Conservation (phyloP, 2,113 vertebrate species). For the Macrotus californicus region DNA sequence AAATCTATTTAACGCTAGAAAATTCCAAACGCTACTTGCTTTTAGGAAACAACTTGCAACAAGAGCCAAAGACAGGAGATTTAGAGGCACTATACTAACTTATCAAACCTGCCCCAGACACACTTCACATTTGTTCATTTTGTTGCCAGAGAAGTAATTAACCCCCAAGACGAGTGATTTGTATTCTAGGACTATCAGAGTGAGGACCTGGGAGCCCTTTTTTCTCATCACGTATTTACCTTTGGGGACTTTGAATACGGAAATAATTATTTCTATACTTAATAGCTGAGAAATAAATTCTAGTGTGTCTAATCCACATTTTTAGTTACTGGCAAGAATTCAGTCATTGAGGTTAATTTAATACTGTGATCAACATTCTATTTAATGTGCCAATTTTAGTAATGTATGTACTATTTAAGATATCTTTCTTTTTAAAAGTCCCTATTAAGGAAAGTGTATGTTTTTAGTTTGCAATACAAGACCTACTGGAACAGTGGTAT, state of each 20-base stretch:
- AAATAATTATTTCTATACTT: constrained; percentile 46
- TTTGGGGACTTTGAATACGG: constrained; percentile 1
- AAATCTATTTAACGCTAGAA: background rate
- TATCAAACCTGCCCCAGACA: background rate
- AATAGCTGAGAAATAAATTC: constrained; percentile 28
- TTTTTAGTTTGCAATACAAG: background rate
- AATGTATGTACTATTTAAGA: constrained; percentile 17
- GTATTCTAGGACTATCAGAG: background rate
- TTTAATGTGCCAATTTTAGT: constrained; percentile 11
- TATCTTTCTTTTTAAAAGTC: background rate
- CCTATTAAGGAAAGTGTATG: background rate
- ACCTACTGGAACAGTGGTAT: background rate
- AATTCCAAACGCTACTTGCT: background rate
- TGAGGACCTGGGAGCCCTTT: background rate
- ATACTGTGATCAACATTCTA: constrained; percentile 36
- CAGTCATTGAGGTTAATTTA: constrained; percentile 38
- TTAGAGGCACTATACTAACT: background rate
- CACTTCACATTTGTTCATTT: background rate
- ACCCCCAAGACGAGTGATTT: background rate
- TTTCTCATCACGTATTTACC: background rate
- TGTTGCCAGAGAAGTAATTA: constrained; percentile 18
- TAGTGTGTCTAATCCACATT: background rate
- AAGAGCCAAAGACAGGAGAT: background rate
- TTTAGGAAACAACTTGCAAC: background rate
- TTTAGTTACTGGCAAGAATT: constrained; percentile 43